A percentile compares a stretch with the other conserved stretches of the same genome.
phyloP scores from a whole-genome alignment of 1,140 invertebrate genomes.

The Neotoxoptera formosana region DNA sequence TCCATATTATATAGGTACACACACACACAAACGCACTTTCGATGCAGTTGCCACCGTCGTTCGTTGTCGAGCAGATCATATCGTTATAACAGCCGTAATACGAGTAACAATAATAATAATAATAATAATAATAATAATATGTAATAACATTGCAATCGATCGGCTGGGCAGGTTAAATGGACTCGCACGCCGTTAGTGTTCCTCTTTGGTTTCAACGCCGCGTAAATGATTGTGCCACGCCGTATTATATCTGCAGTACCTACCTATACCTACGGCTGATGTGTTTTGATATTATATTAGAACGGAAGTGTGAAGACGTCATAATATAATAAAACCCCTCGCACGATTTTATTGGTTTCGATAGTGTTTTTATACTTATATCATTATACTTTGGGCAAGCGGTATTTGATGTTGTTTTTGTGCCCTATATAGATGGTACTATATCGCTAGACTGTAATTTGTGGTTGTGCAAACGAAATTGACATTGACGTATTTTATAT shows the following conservation, averaged over 20 bases:
- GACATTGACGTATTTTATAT: not conserved
- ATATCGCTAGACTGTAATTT: not conserved
- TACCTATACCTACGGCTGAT: not conserved
- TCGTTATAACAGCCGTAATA: not conserved
- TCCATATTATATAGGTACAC: too few relatives aligned
- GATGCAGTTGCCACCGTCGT: not conserved
- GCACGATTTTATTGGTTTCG: not conserved
- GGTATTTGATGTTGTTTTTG: not conserved
- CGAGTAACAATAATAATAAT: too few relatives aligned
- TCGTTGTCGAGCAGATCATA: not conserved
- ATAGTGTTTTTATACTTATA: not conserved
- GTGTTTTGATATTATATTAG: not conserved
- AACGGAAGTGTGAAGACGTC: not conserved
- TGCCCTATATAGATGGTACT: not conserved
- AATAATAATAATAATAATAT: not conserved
- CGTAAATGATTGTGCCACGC: not conserved
- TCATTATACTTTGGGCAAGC: not conserved
- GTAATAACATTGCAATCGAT: not conserved
- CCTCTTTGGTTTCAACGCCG: not conserved
- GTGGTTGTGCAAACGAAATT: not conserved
- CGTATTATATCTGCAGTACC: not conserved
- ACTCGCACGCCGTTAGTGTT: not conserved
- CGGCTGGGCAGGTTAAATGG: not conserved
- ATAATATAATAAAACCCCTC: not conserved
- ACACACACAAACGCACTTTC: not conserved